Percentiles rank a stretch among this genome's conserved stretches.
Evolutionary conservation across 2,888 invertebrate genomes (phyloP).

Genomic region (Cotesia congregata): DNA sequence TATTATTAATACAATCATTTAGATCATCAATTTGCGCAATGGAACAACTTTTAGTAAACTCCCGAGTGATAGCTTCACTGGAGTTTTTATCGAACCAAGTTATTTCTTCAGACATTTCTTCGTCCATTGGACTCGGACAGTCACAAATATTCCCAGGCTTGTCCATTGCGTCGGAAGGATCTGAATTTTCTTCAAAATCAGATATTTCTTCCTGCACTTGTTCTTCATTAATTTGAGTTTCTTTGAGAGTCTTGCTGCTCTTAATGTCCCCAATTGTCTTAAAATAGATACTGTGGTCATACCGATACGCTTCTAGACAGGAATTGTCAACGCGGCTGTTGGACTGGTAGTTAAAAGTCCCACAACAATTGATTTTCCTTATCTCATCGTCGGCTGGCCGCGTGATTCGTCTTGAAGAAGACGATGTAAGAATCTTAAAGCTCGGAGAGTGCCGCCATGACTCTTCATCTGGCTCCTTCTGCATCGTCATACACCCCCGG

Average conservation of each 20-base stretch:
- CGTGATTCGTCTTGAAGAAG: conserved; percentile 46
- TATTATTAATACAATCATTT: background rate
- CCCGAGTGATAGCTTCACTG: background rate
- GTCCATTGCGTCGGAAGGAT: background rate
- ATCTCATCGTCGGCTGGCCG: conserved; percentile 56
- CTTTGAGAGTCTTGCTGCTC: conserved; percentile 48
- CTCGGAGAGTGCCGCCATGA: background rate
- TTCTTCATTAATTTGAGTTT: no score
- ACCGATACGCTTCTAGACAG: conserved; percentile 64
- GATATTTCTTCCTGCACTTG: background rate
- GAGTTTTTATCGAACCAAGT: background rate
- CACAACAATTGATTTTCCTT: conserved; percentile 62
- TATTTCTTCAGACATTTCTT: background rate
- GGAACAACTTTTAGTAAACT: background rate
- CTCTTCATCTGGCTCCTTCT: conserved; percentile 49
- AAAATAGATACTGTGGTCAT: conserved; percentile 68
- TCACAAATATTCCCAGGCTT: no score
- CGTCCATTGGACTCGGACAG: background rate
- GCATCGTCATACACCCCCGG: conserved; percentile 59
- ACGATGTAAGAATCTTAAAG: conserved; percentile 39
- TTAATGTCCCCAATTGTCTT: conserved; percentile 66
- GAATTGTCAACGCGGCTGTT: conserved; percentile 61
- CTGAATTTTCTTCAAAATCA: background rate
- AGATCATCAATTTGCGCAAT: background rate
- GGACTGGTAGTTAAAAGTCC: conserved; percentile 62